Evolutionary conservation across 2,797 vertebrate genomes (phyloP).

Genomic region (Nyctibius grandis): DNA sequence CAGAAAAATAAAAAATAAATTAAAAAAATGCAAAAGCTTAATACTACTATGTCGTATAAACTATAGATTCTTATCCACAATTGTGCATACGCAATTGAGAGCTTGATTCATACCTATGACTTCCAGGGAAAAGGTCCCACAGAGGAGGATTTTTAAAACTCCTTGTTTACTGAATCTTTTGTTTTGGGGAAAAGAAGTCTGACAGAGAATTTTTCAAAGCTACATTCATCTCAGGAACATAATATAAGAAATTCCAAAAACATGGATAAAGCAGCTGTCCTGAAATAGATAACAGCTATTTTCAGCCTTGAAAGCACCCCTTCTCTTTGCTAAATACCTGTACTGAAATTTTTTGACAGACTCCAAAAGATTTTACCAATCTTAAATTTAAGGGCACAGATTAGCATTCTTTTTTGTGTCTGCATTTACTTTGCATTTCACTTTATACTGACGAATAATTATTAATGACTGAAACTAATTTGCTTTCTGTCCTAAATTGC

Average conservation of each 20-base stretch:
- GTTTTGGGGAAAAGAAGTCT: neutral
- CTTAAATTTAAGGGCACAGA: neutral
- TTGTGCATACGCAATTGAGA: neutral
- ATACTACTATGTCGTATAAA: neutral
- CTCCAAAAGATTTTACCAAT: neutral
- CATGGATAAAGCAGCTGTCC: neutral
- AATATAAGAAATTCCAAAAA: neutral
- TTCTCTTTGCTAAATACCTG: neutral
- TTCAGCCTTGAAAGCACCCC: neutral
- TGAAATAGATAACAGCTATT: neutral
- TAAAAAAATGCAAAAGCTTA: neutral
- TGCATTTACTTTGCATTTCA: neutral
- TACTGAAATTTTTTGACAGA: neutral
- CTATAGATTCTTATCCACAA: neutral
- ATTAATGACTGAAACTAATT: neutral
- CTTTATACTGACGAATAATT: neutral
- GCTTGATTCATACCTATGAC: neutral
- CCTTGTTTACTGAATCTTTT: neutral
- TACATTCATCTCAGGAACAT: neutral
- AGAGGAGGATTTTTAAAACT: neutral
- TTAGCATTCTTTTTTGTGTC: neutral
- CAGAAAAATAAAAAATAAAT: neutral
- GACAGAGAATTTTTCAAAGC: neutral
- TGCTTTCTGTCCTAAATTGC: neutral
- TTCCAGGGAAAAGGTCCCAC: neutral